A percentile compares a stretch with the other conserved stretches of the same genome.
These are phyloP conservation scores for Syngnathus floridae DNA, from an alignment of 2,113 vertebrate species.

Conservation along the genomic window DNA sequence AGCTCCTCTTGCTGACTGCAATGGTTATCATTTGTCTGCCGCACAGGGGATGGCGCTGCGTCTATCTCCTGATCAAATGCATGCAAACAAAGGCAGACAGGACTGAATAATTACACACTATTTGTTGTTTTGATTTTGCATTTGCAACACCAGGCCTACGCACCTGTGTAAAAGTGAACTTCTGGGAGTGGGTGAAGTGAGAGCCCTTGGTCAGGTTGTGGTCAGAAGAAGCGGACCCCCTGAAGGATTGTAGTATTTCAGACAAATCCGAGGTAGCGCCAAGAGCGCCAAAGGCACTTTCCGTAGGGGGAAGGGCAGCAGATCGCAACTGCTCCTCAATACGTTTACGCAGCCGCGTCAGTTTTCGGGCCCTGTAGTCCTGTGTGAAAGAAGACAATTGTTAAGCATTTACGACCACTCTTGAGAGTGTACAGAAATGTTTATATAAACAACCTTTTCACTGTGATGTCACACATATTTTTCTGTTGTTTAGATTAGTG, in stretches of 20 bases:
- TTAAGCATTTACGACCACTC: background rate
- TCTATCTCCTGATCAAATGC: constrained; percentile 50
- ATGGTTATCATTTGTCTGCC: constrained; percentile 64
- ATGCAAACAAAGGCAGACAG: background rate
- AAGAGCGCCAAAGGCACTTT: constrained; percentile 37
- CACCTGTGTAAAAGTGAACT: constrained; percentile 81
- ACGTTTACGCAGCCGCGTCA: constrained; percentile 72
- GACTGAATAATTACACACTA: too few species aligned
- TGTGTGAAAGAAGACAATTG: constrained; percentile 35
- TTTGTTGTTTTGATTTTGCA: background rate
- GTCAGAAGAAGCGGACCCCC: constrained; percentile 42
- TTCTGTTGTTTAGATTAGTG: too few species aligned
- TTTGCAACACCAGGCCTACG: background rate
- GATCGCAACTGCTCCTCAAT: constrained; percentile 78
- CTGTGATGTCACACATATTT: background rate
- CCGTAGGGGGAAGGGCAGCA: constrained; percentile 40
- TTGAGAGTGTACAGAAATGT: background rate
- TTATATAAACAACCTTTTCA: background rate
- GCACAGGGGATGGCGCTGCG: constrained; percentile 51
- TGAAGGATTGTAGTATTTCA: constrained; percentile 75
- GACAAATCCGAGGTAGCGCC: constrained; percentile 67
- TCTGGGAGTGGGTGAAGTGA: constrained; percentile 84
- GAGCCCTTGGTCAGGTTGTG: constrained; percentile 74
- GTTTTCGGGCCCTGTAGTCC: constrained; percentile 75
- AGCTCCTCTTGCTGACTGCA: constrained; percentile 74